Base-by-base conservation (phyloP, 2,113 vertebrate genomes). In the Syrrhaptes paradoxus region DNA sequence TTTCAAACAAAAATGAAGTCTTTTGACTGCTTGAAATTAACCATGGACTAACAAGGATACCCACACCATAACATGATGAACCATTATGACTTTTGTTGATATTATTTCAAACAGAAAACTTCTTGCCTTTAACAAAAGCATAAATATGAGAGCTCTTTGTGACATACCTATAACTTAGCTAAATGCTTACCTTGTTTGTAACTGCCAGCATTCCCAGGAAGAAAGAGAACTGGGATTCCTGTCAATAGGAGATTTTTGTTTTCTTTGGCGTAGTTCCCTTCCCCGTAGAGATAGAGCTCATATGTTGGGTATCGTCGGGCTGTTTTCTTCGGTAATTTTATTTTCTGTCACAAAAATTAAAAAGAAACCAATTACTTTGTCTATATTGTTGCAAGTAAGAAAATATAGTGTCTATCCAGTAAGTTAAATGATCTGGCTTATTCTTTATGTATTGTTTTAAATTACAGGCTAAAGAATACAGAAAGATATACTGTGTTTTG, bases 201-300 rank as follows among this genome's bases (percentile, higher is more conserved):
- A 96, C 99, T 99, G 80, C 99, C 99, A 80, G 99, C 99, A 58
- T 99, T 99, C 51, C 99, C 99, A 4, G 99, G 99, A 96, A 99
- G 98, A 97, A 99, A 99, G n/a, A 99, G 98, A 85, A 99, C 98
- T 34, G 99, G 99, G 94, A 99, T 99, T 13, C 99, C 99, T 8
- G 97, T 98, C 87, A 99, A 96, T 28, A 99, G 98, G 55, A 99
- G 98, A 18, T 98, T 97, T 63, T 98, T 98, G 87, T 98, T 99
- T 96, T 99, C 98, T 97, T 99, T 98, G 8, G 99, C 99, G 6
- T 99, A 99, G 18, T 77, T 88, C 10, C 99, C 99, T 96, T 99
- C 99, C 51, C 99, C 99, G 25, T 99, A 99, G 72, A 99, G 98
- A 96, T 99, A 99, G 8, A 99, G 98, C 29, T 99, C 99, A 49